Evolutionary conservation across 1,140 invertebrate species (phyloP).

Genomic region (Drosophila ironensis): DNA sequence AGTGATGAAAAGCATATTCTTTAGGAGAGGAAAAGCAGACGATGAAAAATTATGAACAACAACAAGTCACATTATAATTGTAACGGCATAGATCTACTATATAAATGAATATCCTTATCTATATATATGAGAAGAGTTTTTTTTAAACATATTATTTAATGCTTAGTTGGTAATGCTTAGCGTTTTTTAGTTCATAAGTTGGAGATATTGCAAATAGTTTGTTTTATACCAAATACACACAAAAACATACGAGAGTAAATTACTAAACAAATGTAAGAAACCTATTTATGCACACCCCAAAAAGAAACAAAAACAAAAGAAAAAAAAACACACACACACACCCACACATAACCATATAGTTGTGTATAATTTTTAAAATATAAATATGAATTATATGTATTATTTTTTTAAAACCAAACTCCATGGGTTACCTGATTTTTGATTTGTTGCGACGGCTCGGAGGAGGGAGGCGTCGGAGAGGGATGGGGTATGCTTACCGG

Average conservation of each 20-base stretch:
- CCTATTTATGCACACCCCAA: conserved; percentile 48
- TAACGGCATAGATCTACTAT: conserved; percentile 17
- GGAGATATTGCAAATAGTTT: conserved; percentile 49
- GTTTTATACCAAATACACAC: conserved; percentile 75
- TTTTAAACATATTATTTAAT: conserved; percentile 48
- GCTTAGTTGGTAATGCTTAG: conserved; percentile 63
- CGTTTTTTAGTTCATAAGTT: conserved; percentile 49
- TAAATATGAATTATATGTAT: conserved; percentile 47
- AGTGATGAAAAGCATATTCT: conserved; percentile 1
- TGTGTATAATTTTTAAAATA: conserved; percentile 60
- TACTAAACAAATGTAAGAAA: conserved; percentile 49
- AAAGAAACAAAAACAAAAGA: too few species aligned
- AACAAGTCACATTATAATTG: conserved; percentile 68
- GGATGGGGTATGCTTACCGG: neutral
- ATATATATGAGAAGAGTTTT: neutral
- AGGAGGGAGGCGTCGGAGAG: neutral
- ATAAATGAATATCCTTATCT: conserved; percentile 22
- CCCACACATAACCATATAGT: conserved; percentile 44
- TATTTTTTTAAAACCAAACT: conserved; percentile 49
- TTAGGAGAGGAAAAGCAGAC: conserved; percentile 27
- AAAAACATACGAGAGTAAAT: conserved; percentile 1
- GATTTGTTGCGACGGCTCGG: conserved; percentile 11
- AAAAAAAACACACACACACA: conserved; percentile 20
- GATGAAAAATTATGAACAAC: conserved; percentile 35
- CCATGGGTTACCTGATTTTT: conserved; percentile 23